phyloP scores from a whole-genome alignment of 2,888 invertebrate genomes.

The Meganola albula region DNA sequence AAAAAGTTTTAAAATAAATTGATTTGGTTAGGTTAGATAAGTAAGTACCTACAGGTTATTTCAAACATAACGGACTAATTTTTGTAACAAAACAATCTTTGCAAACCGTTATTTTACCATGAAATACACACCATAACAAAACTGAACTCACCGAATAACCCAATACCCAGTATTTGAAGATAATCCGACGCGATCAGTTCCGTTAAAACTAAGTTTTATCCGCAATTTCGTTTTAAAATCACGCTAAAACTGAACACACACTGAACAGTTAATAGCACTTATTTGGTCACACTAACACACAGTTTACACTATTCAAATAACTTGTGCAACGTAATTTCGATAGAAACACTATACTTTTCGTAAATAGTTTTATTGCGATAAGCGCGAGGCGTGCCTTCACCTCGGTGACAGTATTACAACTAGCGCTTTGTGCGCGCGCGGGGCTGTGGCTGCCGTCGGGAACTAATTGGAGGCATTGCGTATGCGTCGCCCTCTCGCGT shows the following conservation, averaged over 20 bases:
- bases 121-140: constrained; percentile 54
- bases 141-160: constrained; percentile 56
- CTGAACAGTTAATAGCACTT: constrained; percentile 33
- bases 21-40: not conserved
- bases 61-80: constrained; percentile 20
- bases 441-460: constrained; percentile 26
- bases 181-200: constrained; percentile 58
- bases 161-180: constrained; percentile 47
- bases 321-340: constrained; percentile 29
- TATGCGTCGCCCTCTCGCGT: no score
- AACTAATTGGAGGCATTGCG: constrained; percentile 30
- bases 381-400: constrained; percentile 21
- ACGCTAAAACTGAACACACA: constrained; percentile 49
- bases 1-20: no score
- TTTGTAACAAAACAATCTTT: constrained; percentile 18
- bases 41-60: constrained; percentile 7
- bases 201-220: constrained; percentile 58
- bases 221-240: constrained; percentile 59
- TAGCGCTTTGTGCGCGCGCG: constrained; percentile 38
- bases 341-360: constrained; percentile 54
- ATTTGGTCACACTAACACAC: constrained; percentile 42
- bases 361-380: constrained; percentile 51
- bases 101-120: constrained; percentile 44
- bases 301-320: constrained; percentile 47
- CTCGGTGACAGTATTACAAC: constrained; percentile 43